Evolutionary conservation across 2,888 invertebrate genomes (phyloP), one percentile per base, ranked within the genome.

Genomic region (Crepidodera aurea): DNA sequence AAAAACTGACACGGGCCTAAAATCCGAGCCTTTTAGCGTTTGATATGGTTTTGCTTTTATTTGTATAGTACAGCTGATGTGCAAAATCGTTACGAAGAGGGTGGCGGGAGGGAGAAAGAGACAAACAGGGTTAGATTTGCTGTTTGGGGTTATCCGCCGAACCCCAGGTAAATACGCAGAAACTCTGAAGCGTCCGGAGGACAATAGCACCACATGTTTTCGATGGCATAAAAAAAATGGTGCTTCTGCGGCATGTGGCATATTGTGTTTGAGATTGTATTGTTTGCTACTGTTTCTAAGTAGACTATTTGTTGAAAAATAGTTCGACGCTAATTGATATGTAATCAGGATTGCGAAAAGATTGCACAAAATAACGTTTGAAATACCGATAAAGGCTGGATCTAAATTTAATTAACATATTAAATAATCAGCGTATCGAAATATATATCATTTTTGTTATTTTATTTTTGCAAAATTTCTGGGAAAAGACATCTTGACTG

Each of bases 1-100:
- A 64, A 58, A 67, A 67, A 64, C 62, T 51, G 62, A 60, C 63
- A 55, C 63, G 60, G 67, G 60, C 62, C 55, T 48, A 22, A 27
- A 64, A 62, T 67, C 65, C 65, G 48, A 39, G 63, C 3, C 68
- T 65, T 68, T 63, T 61, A 65, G 62, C 66, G 63, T 61, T 63
- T 67, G 42, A 51, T 55, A 55, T 60, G 39, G 55, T 40, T 64
- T 57, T 55, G 64, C 57, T 62, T 66, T 65, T 75, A 75, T 77
- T 76, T 76, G 74, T 75, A 71, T 69, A 62, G 70, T 66, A 73
- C 78, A 78, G 79, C 78, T 79, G 78, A 78, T 77, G 78, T 77
- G 77, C 77, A 75, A 76, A 77, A 75, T 71, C 68, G 60, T 48
- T 48, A 44, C 55, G 44, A 64, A 59, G 44, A 64, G 62, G 65